Base-by-base conservation (phyloP, 2,113 vertebrate species). In the Ceuthmochares aereus region DNA sequence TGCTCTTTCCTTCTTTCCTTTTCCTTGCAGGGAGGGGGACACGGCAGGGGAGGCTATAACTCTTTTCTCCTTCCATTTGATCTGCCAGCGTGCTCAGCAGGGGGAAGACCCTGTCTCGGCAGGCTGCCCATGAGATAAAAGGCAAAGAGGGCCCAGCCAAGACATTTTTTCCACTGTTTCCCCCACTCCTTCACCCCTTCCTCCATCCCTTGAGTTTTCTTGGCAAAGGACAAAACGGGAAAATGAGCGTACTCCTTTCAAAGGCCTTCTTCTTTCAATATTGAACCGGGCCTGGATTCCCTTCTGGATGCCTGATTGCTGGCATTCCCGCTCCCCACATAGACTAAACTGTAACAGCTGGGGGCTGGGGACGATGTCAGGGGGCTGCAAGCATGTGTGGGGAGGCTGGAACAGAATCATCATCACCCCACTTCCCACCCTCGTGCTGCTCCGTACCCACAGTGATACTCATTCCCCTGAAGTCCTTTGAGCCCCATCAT, bases 241-340 rank as follows among this genome's bases (percentile, higher is more conserved):
- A 96, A 94, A 91, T 67, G 63, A 96, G 80, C 4, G 0, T 37
- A 90, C 82, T 96, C 73, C 60, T 92, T 96, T 97, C 94, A 96
- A 95, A 96, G 92, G 59, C 90, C 95, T 95, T 87, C 90, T 95
- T 94, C 93, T 96, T 96, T 97, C 95, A 95, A 95, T 94, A 95
- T 94, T 96, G 93, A 90, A 68, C 70, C 1, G 0, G 81, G 94
- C 84, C 80, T 94, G 90, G 80, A 95, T 95, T 89, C 92, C 90
- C 93, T 96, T 94, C 93, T 95, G 96, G 74, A 96, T 89, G 93
- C 94, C 90, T 95, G 96, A 96, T 97, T 97, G 92, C 92, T 95
- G 96, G 95, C 96, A 91, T 77, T 82, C 87, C 66, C 7, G 0
- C 91, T 93, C 83, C 56, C 79, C 69, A 60, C 12, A 20, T 75